Base-by-base conservation (phyloP, 1,140 invertebrate genomes). In the Wasmannia auropunctata region DNA sequence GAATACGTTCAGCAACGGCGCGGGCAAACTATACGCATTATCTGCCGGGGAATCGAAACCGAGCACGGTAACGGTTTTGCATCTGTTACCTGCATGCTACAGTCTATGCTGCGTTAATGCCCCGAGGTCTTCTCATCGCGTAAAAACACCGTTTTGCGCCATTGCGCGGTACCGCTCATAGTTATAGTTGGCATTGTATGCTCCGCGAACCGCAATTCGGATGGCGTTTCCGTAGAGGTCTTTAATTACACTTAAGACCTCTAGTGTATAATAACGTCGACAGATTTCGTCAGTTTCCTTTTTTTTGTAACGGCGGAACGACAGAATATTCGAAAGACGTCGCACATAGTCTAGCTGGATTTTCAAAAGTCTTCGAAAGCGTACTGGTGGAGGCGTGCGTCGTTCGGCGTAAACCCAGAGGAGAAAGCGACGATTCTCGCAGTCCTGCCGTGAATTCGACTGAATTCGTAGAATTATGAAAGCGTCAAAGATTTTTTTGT, bases 21-120 rank as follows among this genome's bases (percentile, higher is more conserved):
- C 37, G 54, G 25, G 43, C 58, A 63, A 67, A 85, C 43, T 85
- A 49, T 77, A 76, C 80, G 86, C 19, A 76, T 87, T 70, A 86
- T 76, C 67, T 72, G 31, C 28, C 14, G 14, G 34, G 46, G 65
- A 75, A 63, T 84, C 60, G 84, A 74, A 77, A 85, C 58, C n/a
- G 70, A 69, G 67, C 56, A 79, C 31, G 46, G 6, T 88, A 88
- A 86, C 80, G 84, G 87, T 79, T 62, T 81, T 88, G 70, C 81
- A 87, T 87, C 81, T 87, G 86, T 85, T 77, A 74, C 62, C 8
- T 46, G 40, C 46, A 46, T 46, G 75, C 69, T 65, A 86, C 25
- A 65, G 75, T 67, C 49, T 77, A 54, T 77, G 81, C 49, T n/a
- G 46, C 46, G 62, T 77, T 86, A 79, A 56, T 67, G 49, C 28